Evolutionary conservation across 2,797 vertebrate genomes (phyloP), one percentile per base, ranked within the genome.

Genomic region (Podarcis lilfordi): DNA sequence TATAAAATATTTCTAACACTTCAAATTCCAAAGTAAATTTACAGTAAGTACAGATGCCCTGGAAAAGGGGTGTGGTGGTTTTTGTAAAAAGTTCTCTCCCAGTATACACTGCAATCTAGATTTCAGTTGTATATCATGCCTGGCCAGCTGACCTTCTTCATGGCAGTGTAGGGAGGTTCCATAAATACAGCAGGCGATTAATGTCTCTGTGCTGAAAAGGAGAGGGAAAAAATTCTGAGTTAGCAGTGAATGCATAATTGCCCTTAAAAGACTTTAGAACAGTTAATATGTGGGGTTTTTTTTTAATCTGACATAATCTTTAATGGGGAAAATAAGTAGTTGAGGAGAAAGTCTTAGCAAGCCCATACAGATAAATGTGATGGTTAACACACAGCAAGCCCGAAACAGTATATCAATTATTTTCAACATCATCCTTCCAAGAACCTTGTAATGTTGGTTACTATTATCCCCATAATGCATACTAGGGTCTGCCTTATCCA

Each of bases 181-280:
- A 91, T 89, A 97, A 96, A 94, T 95, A 97, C 98, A 98, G 97
- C 97, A 96, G 96, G 95, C 98, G 96, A 97, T 98, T 98, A 99
- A 95, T 96, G 98, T 96, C 96, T 98, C 95, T 97, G 97, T 94
- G 96, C 98, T 99, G 97, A 94, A 98, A 92, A 97, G 91, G 94
- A 95, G 91, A 96, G 95, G 91, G 90, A 90, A 94, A 94, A 21
- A 92, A 94, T 96, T 96, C 96, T 94, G 32, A 76, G 45, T 77
- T 76, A 86, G 35, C n/a, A 50, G 29, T 40, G 21, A 21, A 86
- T n/a, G 35, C 40, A n/a, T 81, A 61, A 19, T 72, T 64, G 9
- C 21, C 17, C 71, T 59, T 72, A 80, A 74, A 87, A 91, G 80
- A 32, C 80, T 78, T 87, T 89, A 92, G 89, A 29, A 84, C 80